Conservation (phyloP, 2,797 vertebrate genomes). For the Coluber constrictor region DNA sequence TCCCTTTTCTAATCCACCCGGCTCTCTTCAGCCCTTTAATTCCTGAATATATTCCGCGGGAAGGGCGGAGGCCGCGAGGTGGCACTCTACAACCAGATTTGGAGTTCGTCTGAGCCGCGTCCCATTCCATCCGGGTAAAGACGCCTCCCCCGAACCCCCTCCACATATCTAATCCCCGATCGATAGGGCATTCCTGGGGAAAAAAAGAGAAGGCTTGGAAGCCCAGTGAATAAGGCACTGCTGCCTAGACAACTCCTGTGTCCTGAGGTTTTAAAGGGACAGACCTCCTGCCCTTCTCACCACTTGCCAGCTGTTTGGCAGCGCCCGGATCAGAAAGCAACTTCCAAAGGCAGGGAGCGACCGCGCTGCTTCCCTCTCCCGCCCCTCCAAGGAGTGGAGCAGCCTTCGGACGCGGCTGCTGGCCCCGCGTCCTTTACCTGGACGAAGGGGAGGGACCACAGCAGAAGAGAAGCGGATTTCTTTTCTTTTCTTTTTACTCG, state of each 20-base stretch:
- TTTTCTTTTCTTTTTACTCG: background rate
- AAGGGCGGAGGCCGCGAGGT: slow-evolving; percentile 37
- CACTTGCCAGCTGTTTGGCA: background rate
- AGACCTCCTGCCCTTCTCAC: background rate
- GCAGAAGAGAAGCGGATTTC: background rate
- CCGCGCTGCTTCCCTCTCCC: background rate
- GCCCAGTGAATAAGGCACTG: slow-evolving; percentile 30
- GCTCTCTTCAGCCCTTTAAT: fast-evolving
- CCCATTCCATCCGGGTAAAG: background rate
- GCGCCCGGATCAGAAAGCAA: background rate
- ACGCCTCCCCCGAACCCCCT: background rate
- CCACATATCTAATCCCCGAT: background rate
- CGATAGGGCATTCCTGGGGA: background rate
- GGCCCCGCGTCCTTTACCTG: background rate
- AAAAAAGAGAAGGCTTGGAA: background rate
- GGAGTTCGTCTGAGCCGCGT: background rate
- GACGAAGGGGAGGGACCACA: background rate
- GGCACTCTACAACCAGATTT: slow-evolving; percentile 42
- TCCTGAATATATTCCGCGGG: fast-evolving
- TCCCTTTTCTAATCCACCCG: background rate
- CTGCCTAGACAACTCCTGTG: slow-evolving; percentile 18
- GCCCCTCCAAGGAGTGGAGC: background rate
- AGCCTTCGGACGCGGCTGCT: background rate
- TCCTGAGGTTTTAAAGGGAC: slow-evolving; percentile 25
- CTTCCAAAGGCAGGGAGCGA: background rate